These are phyloP conservation scores for Falco novaeseelandiae DNA, from an alignment of 2,797 vertebrate genomes.

Conservation along the genomic window DNA sequence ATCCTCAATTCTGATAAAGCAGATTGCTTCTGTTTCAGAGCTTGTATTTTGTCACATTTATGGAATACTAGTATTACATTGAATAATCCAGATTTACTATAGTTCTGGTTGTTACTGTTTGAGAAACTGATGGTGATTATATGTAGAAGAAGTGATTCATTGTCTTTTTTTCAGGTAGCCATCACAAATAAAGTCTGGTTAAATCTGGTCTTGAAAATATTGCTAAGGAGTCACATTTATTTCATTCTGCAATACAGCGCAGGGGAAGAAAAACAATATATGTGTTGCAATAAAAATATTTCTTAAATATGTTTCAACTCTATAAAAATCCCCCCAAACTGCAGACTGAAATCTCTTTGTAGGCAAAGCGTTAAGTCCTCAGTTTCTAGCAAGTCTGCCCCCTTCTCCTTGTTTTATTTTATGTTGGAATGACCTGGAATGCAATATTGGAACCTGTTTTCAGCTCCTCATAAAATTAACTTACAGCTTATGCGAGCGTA, in stretches of 20 bases:
- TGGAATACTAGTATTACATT: background rate
- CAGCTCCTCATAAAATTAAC: background rate
- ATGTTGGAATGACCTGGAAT: background rate
- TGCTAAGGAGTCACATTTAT: background rate
- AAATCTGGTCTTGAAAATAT: background rate
- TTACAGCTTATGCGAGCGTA: background rate
- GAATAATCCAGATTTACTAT: background rate
- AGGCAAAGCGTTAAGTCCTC: background rate
- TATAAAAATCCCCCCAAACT: background rate
- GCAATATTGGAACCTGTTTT: background rate
- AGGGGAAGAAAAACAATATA: background rate
- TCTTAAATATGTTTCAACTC: background rate
- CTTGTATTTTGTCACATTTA: background rate
- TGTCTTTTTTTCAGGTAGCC: background rate
- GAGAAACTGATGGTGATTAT: background rate
- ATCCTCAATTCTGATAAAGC: background rate
- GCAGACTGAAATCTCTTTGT: background rate
- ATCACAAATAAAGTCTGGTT: background rate
- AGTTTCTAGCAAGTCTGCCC: background rate
- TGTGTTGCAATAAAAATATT: background rate
- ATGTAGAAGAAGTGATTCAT: background rate
- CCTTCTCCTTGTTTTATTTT: background rate
- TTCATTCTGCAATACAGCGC: background rate
- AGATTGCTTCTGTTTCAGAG: background rate
- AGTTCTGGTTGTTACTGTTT: background rate